Evolutionary conservation across 2,113 vertebrate genomes (phyloP), one percentile per base, ranked within the genome.

Genomic region (Chaetorhynchus papuensis): DNA sequence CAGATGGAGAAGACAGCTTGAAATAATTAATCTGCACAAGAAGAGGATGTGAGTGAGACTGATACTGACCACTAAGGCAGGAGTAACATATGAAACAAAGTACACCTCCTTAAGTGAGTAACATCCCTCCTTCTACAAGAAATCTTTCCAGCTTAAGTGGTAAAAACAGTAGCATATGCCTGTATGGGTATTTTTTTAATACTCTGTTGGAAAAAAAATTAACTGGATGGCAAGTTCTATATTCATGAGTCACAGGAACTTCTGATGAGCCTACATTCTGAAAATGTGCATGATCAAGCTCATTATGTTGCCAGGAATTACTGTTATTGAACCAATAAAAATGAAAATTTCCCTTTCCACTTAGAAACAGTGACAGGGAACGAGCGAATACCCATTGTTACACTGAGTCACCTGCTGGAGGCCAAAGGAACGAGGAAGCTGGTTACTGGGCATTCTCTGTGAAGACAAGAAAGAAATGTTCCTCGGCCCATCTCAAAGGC

Each of bases 401-500:
- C 54, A 42, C 2, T 80, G 16, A 76, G 68, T n/a, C 63, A 86
- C 53, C 30, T 68, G 26, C n/a, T 74, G 45, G 24, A 82, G 22
- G 78, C 11, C 2, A 1, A 85, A 78, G 53, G 37, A 74, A 78
- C 45, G 57, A 56, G 17, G 45, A 66, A 15, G 27, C 24, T 57
- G 70, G 54, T 47, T 65, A 74, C 9, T 7, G 15, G 11, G 10
- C 42, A 50, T 53, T 61, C 56, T 57, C 10, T n/a, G 13, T 53
- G 28, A 85, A 70, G 27, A 56, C 18, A 83, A 66, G 45, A 24
- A 72, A 39, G 31, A n/a, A n/a, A 61, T 66, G 37, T 33, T 75
- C n/a, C 63, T 49, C 42, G 31, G 61, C 52, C 28, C 49, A 49
- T 39, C 30, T 23, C 0, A 0, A 37, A n/a, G 80, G 13, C 9